Evolutionary conservation across 1,140 invertebrate species (phyloP), one percentile per base, ranked within the genome.

Genomic region (Propsilocerus akamusi): DNA sequence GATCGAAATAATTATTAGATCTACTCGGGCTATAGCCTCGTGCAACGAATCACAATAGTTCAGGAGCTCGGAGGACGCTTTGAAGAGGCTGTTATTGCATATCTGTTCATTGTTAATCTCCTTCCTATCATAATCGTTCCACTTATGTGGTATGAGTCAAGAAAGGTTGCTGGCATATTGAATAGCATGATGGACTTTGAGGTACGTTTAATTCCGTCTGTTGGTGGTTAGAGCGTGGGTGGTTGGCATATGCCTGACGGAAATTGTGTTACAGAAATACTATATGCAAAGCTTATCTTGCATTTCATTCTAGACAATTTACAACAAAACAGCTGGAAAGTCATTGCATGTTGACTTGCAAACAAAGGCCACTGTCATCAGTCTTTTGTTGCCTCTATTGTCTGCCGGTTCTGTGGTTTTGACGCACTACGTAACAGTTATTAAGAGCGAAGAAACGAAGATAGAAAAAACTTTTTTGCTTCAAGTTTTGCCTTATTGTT

Each of bases 21-120:
- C 25, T 78, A 75, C 55, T 65, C 76, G 25, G 59, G 66, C 0
- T 79, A 76, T 56, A 66, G 78, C 8, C 72, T 73, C 46, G 67
- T 73, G 51, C 64, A 76, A 54, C 72, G 73, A 53, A 72, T 77
- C 2, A 69, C 73, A 52, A 72, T 76, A 51, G 64, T 75, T 20
- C 59, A 66, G 25, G 71, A 70, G 0, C 59, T 74, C n/a, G 77
- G 77, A 55, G 76, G 75, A 0, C 71, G 73, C 48, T 80, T 80
- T 52, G 77, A 79, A 56, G 77, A 80, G 60, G 76, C 76, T 1
- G 77, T 79, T 1, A 79, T 80, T 54, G 76, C 75, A 49, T 80
- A 80, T 57, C 59, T 80, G 2, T 80, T 80, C 56, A 72, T 75
- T 3, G 72, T 79, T 0, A 78, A 79, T 58, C 66, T 80, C 25